Base-by-base conservation (phyloP, 2,113 vertebrate species). In the Salvator merianae region DNA sequence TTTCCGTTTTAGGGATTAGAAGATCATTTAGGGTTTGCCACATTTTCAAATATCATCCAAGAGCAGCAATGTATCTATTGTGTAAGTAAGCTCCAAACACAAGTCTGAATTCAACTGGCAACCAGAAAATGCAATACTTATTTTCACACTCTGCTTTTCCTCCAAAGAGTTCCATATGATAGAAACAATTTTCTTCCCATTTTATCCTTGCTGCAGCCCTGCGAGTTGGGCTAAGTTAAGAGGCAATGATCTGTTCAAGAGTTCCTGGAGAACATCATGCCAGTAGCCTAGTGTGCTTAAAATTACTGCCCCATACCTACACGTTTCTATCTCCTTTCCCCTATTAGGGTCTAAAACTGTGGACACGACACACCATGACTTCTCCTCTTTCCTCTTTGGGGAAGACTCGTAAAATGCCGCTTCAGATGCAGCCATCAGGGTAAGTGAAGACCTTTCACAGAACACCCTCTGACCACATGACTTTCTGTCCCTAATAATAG, bases 351-450 rank as follows among this genome's bases (percentile, higher is more conserved):
- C 28, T 85, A 71, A 65, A 85, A 72, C 40, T 38, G 38, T 77
- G 47, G 7, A 47, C 63, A 65, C 68, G 53, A 16, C 22, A 36
- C 71, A 65, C 9, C 14, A 97, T 96, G 96, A 96, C 94, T 78
- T 95, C 95, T 22, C 95, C 95, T 34, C 77, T 96, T 50, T 94
- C 95, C 8, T 93, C 92, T 81, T 87, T 96, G 88, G 95, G 93
- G 85, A 96, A 96, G 86, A 91, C 80, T 14, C 95, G 83, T 65
- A 92, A 93, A 81, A 18, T 78, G 68, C 92, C 95, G 0, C 91
- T 96, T 26, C 92, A 92, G 4, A 28, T 87, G 32, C 40, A 84
- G 34, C 50, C 65, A 32, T 34, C 77, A 0, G 5, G 94, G 95
- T 95, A 81, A 79, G 93, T 70, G 30, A 36, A 43, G 22, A 13